Evolutionary conservation across 2,797 vertebrate genomes (phyloP), one percentile per base, ranked within the genome.

Genomic region (Vipera latastei): DNA sequence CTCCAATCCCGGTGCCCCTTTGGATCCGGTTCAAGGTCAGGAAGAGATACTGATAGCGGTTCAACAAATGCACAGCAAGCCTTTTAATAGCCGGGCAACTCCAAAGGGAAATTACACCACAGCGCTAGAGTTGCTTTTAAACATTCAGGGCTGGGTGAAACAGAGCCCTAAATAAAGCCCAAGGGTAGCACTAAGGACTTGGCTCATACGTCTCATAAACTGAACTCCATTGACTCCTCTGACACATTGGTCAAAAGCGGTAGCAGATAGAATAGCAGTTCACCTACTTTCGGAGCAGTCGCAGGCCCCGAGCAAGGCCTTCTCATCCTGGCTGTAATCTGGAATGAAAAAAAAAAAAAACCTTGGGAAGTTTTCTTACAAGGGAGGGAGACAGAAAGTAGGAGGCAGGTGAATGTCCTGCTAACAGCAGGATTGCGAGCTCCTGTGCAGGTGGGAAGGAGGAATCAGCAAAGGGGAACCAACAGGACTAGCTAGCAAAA

Each of bases 251-350:
- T 86, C 28, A 83, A 65, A 26, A 78, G 65, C 44, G 8, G 32
- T 28, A 18, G 48, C 7, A 87, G 78, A 89, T 60, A 0, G 63
- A 63, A 53, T 9, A 38, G 0, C 28, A 20, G 25, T 87, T 3
- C 85, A 96, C 97, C 96, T 97, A 99, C 99, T 98, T 98, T 99
- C 98, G 88, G 97, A 97, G 95, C 99, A 99, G 96, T 99, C 99
- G 32, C 99, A 99, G 0, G 97, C 97, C 90, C 99, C 99, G 95
- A 99, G 98, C 89, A 99, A 97, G 0, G 98, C 98, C 94, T 99
- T 99, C 97, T 99, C 98, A 0, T 99, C 99, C 95, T 99, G 98
- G 94, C 98, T 99, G 98, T 99, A 99, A 97, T 99, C 99, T 99
- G 98, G 44, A 95, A 93, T 93, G 32, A 32, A 32, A 32, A 89